Conservation (phyloP, 1,140 invertebrate species). For the Grapholita molesta region DNA sequence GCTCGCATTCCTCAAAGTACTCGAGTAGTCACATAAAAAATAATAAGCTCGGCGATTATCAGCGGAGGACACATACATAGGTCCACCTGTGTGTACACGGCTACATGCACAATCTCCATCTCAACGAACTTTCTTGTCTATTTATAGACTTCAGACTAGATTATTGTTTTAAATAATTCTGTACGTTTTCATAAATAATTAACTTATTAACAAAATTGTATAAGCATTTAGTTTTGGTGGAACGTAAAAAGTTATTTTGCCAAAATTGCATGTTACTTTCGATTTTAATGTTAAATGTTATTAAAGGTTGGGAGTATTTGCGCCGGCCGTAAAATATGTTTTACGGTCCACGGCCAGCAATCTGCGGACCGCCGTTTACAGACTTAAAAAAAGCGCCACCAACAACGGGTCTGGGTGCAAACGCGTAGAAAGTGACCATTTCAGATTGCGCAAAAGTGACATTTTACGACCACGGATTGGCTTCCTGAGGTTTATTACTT, state of each 20-base stretch:
- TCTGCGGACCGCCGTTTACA: constrained; percentile 47
- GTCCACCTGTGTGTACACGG: constrained; percentile 29
- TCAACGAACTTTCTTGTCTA: constrained; percentile 42
- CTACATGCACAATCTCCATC: constrained; percentile 49
- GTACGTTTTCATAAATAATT: neutral
- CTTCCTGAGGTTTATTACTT: neutral
- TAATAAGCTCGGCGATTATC: constrained; percentile 63
- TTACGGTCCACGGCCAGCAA: constrained; percentile 61
- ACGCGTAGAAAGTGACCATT: constrained; percentile 67
- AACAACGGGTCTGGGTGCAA: constrained; percentile 51
- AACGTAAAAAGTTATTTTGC: constrained; percentile 24
- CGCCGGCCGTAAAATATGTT: constrained; percentile 68
- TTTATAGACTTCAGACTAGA: neutral
- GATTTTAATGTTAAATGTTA: constrained; percentile 59
- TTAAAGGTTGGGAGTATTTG: constrained; percentile 64
- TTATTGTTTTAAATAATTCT: neutral
- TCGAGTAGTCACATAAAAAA: constrained; percentile 63
- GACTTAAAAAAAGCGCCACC: constrained; percentile 61
- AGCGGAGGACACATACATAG: constrained; percentile 35
- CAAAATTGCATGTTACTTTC: constrained; percentile 40
- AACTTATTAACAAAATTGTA: neutral
- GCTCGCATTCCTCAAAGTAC: neutral
- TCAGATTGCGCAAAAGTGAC: constrained; percentile 8
- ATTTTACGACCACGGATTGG: neutral
- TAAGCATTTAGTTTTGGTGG: neutral